Conservation (phyloP, 2,113 vertebrate species). For the Bubo bubo region DNA sequence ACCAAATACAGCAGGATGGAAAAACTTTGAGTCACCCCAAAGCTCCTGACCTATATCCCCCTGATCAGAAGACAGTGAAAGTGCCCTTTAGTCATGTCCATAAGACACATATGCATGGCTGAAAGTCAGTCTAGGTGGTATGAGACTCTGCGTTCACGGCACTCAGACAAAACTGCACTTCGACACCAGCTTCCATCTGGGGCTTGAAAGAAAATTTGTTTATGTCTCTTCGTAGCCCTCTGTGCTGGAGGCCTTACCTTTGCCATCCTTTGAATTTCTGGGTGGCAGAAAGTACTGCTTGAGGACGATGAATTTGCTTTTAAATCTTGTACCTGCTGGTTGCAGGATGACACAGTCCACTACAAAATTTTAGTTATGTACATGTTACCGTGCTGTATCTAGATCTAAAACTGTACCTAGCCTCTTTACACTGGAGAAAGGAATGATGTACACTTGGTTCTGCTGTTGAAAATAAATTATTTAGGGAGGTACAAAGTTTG, state of each 20-base stretch:
- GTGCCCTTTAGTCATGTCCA: neutral
- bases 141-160: rapidly evolving
- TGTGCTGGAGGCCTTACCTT: neutral
- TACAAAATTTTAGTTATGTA: neutral
- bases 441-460: neutral
- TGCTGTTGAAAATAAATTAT: neutral
- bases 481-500: neutral
- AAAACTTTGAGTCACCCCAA: neutral
- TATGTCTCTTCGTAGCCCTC: neutral
- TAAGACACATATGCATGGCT: neutral
- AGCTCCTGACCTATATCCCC: neutral
- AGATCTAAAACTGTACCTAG: neutral
- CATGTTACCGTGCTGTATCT: neutral
- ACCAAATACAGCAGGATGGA: neutral
- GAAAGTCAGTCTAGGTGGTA: neutral
- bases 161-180: neutral
- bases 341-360: neutral
- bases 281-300: neutral
- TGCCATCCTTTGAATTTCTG: neutral
- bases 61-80: neutral
- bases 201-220: neutral
- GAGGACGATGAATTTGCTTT: rapidly evolving
- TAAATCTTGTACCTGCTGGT: neutral
- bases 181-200: neutral
- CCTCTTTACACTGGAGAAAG: neutral